Conservation (phyloP, 2,113 vertebrate genomes). For the Paralichthys olivaceus region DNA sequence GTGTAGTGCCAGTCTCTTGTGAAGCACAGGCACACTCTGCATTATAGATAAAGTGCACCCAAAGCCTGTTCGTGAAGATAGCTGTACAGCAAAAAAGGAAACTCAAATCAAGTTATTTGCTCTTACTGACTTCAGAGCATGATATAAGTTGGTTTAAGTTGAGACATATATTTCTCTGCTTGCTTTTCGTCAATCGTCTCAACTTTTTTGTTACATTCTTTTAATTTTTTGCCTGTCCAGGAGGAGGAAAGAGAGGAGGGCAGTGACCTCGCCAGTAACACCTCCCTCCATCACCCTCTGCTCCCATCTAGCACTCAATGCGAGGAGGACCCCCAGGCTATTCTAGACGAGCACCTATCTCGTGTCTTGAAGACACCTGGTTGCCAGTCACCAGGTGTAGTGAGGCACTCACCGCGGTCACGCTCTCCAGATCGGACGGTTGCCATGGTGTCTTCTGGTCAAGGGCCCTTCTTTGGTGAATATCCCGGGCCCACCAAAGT, state of each 20-base stretch:
- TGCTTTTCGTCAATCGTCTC: constrained; percentile 18
- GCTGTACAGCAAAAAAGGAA: constrained; percentile 69
- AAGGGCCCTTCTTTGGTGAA: constrained; percentile 61
- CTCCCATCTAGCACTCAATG: constrained; percentile 79
- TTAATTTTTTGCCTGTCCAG: constrained; percentile 64
- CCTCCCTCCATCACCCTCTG: constrained; percentile 75
- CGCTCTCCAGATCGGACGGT: constrained; percentile 85
- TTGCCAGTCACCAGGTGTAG: constrained; percentile 91
- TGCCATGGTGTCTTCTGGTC: constrained; percentile 31
- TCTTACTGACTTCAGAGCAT: constrained; percentile 65
- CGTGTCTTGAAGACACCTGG: constrained; percentile 95
- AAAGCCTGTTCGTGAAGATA: constrained; percentile 78
- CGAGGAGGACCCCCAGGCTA: constrained; percentile 96
- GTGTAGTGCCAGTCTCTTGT: constrained; percentile 75
- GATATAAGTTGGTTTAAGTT: constrained; percentile 62
- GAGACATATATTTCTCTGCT: constrained; percentile 51
- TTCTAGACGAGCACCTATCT: constrained; percentile 95
- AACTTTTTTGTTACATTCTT: constrained; percentile 5
- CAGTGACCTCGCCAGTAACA: constrained; percentile 59
- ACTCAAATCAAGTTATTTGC: constrained; percentile 74
- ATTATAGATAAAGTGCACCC: constrained; percentile 80
- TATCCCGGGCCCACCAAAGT: constrained; percentile 64
- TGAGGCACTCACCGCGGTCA: constrained; percentile 87
- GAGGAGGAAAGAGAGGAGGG: constrained; percentile 90
- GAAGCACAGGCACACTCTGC: constrained; percentile 71